Conservation (phyloP, 1,140 invertebrate species). For the Ruditapes philippinarum region DNA sequence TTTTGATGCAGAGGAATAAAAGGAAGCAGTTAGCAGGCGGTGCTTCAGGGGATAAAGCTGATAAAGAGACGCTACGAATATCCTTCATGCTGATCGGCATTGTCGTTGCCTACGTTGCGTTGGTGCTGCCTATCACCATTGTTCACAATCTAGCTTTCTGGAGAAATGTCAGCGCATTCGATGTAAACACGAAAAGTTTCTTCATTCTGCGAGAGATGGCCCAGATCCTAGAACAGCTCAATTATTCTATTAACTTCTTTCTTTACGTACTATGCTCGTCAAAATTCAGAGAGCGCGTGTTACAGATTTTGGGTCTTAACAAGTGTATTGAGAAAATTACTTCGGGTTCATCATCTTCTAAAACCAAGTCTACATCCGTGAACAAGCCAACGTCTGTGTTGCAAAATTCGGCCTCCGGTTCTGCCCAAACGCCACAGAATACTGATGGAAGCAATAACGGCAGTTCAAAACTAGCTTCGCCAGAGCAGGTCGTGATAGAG, state of each 20-base stretch:
- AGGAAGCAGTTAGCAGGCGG: background rate
- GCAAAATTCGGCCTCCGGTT: background rate
- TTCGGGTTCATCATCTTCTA: background rate
- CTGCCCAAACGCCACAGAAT: background rate
- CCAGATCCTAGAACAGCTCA: conserved; percentile 46
- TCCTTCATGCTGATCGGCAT: conserved; percentile 65
- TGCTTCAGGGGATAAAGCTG: background rate
- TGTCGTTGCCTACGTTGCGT: conserved; percentile 57
- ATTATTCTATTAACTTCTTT: conserved; percentile 61
- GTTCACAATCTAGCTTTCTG: conserved; percentile 62
- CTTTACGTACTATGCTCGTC: conserved; percentile 58
- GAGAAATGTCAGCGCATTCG: conserved; percentile 36
- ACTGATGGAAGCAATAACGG: background rate
- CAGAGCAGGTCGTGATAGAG: background rate
- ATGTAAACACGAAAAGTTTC: conserved; percentile 8
- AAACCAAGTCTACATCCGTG: background rate
- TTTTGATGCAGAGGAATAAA: background rate
- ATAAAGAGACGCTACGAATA: conserved; percentile 39
- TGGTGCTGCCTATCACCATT: conserved; percentile 56
- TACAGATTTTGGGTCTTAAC: background rate
- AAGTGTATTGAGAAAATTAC: background rate
- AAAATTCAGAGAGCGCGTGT: conserved; percentile 26
- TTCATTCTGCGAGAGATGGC: conserved; percentile 41
- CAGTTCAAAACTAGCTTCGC: no score
- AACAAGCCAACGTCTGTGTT: background rate